Evolutionary conservation across 2,888 invertebrate species (phyloP), one percentile per base, ranked within the genome.

Genomic region (Parapristionchus giblindavisi): DNA sequence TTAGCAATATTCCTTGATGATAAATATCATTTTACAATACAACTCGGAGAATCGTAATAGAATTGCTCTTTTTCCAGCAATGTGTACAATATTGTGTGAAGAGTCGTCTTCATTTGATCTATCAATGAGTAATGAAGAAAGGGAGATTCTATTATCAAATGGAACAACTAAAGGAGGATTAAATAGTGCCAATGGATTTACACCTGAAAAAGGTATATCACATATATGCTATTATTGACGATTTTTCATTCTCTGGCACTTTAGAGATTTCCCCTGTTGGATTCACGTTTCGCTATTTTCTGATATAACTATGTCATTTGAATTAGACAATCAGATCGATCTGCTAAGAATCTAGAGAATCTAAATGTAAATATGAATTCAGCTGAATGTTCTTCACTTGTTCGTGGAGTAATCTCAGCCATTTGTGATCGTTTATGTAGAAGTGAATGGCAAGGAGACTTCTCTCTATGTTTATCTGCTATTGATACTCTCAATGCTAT

Each of bases 401-500:
- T 87, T 5, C 78, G 85, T 48, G 84, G 85, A 38, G 78, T 87
- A 8, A 78, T 87, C 21, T 84, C 84, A 21, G 86, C 87, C 17
- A 76, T 87, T 40, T 87, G 87, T 68, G 87, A 87, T 72, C 85
- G 85, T 51, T 75, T 87, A 38, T 85, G 84, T 58, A 78, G 68
- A 52, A 32, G n/a, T 24, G 71, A 71, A 40, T 83, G 83, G 83
- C 54, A 75, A 29, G 52, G 54, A 27, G 84, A 83, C 38, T 66
- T 78, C n/a, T 56, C 74, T 0, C 81, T 84, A 32, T 80, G 81
- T 29, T 77, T 87, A 48, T 84, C 87, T 27, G 84, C 85, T 17
- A 82, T 87, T 51, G 87, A 87, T 77, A 80, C 84, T 38, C 72
- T 87, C 52, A 87, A 87, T 73, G 81, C 83, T 48, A 76, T 87